Evolutionary conservation across 1,140 invertebrate species (phyloP).

Genomic region (Drosophila repleta): DNA sequence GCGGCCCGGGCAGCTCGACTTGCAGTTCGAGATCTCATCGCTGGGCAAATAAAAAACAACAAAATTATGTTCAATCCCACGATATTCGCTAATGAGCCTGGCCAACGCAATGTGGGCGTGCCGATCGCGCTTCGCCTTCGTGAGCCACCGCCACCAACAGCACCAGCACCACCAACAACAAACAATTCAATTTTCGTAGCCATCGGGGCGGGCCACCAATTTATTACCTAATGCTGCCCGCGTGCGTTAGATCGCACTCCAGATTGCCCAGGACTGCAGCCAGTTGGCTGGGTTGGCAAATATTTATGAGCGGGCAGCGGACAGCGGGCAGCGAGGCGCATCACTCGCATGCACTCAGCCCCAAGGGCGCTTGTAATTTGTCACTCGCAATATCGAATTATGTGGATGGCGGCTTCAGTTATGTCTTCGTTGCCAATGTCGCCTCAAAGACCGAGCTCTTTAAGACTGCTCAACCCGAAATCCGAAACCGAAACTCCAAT

Average conservation of each 20-base stretch:
- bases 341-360: background rate
- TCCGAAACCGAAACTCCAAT: conserved; percentile 39
- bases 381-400: conserved; percentile 46
- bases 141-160: conserved; percentile 31
- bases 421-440: conserved; percentile 32
- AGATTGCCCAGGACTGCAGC: conserved; percentile 52
- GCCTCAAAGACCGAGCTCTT: conserved; percentile 5
- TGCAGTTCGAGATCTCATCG: conserved; percentile 41
- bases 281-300: conserved; percentile 11
- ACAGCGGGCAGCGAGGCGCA: conserved; percentile 5
- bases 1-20: background rate
- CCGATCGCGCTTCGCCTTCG: conserved; percentile 41
- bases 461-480: conserved; percentile 53
- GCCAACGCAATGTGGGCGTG: conserved; percentile 77
- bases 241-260: conserved; percentile 71
- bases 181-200: conserved; percentile 78
- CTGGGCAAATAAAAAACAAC: conserved; percentile 59
- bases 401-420: conserved; percentile 10
- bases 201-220: conserved; percentile 65
- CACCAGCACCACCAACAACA: conserved; percentile 50
- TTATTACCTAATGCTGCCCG: conserved; percentile 76
- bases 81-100: conserved; percentile 78
- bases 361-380: conserved; percentile 60
- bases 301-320: conserved; percentile 43
- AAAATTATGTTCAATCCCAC: conserved; percentile 55